Percentiles rank a stretch among this genome's conserved stretches.
Conservation (phyloP, 2,888 invertebrate species). For the Agriotes lineatus region DNA sequence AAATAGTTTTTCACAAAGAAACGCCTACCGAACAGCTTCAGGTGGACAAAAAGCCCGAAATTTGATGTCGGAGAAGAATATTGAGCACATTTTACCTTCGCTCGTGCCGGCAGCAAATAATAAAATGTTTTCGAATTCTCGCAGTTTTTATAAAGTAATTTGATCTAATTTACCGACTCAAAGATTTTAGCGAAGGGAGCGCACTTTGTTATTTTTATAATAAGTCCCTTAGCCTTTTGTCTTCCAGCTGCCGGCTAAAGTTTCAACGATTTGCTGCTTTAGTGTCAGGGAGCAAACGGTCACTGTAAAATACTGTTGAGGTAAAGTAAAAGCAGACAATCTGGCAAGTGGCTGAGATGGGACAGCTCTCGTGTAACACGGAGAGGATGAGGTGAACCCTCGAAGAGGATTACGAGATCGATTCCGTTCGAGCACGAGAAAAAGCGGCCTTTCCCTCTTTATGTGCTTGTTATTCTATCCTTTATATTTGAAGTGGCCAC, state of each 20-base stretch:
- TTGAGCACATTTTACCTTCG: too few relatives aligned
- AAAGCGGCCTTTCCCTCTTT: constrained; percentile 58
- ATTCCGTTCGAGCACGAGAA: constrained; percentile 60
- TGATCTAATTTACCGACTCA: too few relatives aligned
- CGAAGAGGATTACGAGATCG: constrained; percentile 63
- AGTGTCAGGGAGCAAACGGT: constrained; percentile 33
- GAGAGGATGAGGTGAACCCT: constrained; percentile 55
- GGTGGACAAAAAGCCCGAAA: too few relatives aligned
- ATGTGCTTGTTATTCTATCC: constrained; percentile 64
- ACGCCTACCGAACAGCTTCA: too few relatives aligned
- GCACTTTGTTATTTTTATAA: background rate
- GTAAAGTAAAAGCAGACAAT: constrained; percentile 48
- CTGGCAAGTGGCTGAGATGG: constrained; percentile 50
- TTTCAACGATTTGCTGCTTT: constrained; percentile 21
- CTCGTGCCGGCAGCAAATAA: too few relatives aligned
- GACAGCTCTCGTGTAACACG: constrained; percentile 44
- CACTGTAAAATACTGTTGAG: constrained; percentile 40
- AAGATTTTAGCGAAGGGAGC: background rate
- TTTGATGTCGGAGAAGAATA: too few relatives aligned
- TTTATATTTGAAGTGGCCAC: constrained; percentile 64
- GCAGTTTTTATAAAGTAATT: too few relatives aligned
- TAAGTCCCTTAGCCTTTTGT: background rate
- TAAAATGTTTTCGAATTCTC: too few relatives aligned
- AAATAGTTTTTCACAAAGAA: too few relatives aligned
- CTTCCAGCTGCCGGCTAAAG: background rate